A percentile compares a stretch with the other conserved stretches of the same genome.
phyloP scores from a whole-genome alignment of 2,797 vertebrate genomes.

The Perodicticus potto region DNA sequence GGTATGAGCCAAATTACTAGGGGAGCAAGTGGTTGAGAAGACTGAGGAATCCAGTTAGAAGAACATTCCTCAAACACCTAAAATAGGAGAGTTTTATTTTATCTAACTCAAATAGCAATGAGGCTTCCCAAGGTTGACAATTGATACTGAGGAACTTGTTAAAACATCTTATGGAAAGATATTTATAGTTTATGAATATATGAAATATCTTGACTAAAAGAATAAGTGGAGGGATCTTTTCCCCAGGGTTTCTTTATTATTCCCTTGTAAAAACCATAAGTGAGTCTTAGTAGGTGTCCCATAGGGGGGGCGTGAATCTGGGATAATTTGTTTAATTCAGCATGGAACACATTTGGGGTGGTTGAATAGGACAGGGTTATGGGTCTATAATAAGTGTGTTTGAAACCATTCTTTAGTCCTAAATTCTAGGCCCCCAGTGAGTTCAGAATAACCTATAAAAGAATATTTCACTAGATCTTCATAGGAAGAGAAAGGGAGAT shows the following conservation, averaged over 20 bases:
- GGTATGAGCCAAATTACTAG: background rate
- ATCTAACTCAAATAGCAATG: background rate
- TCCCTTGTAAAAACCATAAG: background rate
- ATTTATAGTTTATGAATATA: background rate
- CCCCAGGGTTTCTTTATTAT: background rate
- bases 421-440: background rate
- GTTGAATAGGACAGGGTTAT: background rate
- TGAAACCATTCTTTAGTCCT: background rate
- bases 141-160: background rate
- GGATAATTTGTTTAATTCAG: background rate
- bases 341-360: background rate
- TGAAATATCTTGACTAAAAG: conserved; percentile 7
- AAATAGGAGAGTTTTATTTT: background rate
- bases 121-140: background rate
- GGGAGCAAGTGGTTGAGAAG: background rate
- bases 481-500: conserved; percentile 33
- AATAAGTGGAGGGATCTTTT: background rate
- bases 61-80: background rate
- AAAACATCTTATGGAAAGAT: conserved; percentile 39
- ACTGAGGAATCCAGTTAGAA: background rate
- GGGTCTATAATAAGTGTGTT: background rate
- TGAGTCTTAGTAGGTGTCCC: background rate
- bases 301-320: background rate
- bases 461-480: background rate
- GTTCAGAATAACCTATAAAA: background rate